These are phyloP conservation scores for Diacarnus erythraeanus DNA, from an alignment of 37 sponge, comb jelly and placozoan genomes.

Conservation along the genomic window DNA sequence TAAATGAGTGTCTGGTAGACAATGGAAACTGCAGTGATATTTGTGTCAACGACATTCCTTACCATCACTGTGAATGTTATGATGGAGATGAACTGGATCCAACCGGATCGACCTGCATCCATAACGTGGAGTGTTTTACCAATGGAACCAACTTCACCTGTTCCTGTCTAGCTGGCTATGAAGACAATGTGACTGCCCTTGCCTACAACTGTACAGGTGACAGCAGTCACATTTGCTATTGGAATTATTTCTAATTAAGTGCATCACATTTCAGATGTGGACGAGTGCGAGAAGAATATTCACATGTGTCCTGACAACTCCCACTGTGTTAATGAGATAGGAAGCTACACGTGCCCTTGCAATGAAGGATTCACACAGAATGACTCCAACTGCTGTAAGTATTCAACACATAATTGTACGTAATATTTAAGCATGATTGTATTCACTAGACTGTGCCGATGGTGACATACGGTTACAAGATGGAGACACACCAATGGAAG, in stretches of 20 bases:
- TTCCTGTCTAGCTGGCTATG: slow-evolving; percentile 7
- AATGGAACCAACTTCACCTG: slow-evolving; percentile 3
- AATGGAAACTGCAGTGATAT: not conserved
- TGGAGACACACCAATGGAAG: not conserved
- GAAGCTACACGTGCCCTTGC: slow-evolving; percentile 15
- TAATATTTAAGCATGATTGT: not conserved
- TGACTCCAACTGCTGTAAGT: not conserved
- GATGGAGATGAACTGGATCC: not conserved
- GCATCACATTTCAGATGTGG: not conserved
- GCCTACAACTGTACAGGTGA: slow-evolving; percentile 13
- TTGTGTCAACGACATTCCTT: not conserved
- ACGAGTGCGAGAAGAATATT: not conserved
- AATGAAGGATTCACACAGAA: not conserved
- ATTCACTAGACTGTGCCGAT: not conserved
- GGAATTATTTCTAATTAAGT: slow-evolving; percentile 14
- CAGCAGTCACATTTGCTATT: slow-evolving; percentile 6
- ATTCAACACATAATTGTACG: not conserved
- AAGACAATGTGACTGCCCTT: slow-evolving; percentile 17
- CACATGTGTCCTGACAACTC: not conserved
- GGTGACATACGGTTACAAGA: not conserved
- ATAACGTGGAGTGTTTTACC: not conserved
- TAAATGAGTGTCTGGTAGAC: not conserved
- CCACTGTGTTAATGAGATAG: not conserved
- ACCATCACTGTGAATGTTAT: not conserved
- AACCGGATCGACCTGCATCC: not conserved